Evolutionary conservation across 2,113 vertebrate genomes (phyloP).

Genomic region (Athene cunicularia): DNA sequence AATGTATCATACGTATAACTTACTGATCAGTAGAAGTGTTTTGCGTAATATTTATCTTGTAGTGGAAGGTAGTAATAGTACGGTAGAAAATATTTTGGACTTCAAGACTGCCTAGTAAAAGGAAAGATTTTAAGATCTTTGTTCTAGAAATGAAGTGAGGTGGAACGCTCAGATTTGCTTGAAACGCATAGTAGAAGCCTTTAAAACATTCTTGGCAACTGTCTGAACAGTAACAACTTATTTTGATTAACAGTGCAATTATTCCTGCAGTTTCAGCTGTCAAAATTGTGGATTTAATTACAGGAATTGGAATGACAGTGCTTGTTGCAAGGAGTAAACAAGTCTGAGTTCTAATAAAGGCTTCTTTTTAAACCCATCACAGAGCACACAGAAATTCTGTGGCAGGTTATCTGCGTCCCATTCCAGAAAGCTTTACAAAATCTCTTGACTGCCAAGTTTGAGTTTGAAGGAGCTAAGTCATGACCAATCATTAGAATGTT

Average conservation of each 20-base stretch:
- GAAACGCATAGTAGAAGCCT: neutral
- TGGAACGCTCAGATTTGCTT: slow-evolving; percentile 6
- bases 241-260: slow-evolving; percentile 31
- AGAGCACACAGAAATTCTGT: neutral
- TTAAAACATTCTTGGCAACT: slow-evolving; percentile 10
- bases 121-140: neutral
- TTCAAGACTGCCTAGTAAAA: neutral
- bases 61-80: neutral
- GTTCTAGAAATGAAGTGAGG: slow-evolving; percentile 36
- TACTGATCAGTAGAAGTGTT: neutral
- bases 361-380: slow-evolving; percentile 16
- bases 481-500: slow-evolving; percentile 19
- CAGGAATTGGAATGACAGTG: slow-evolving; percentile 36
- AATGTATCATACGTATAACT: fast-evolving
- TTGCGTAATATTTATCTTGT: neutral
- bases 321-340: neutral
- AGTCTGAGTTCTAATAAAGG: slow-evolving; percentile 8
- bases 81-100: neutral
- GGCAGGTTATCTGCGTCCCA: neutral
- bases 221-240: neutral
- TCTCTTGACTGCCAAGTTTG: slow-evolving; percentile 6
- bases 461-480: slow-evolving; percentile 19
- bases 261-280: slow-evolving; percentile 24
- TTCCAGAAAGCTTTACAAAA: slow-evolving; percentile 36
- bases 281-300: slow-evolving; percentile 45